Evolutionary conservation across 2,113 vertebrate species (phyloP), one percentile per base, ranked within the genome.

Genomic region (Baryphthengus martii): DNA sequence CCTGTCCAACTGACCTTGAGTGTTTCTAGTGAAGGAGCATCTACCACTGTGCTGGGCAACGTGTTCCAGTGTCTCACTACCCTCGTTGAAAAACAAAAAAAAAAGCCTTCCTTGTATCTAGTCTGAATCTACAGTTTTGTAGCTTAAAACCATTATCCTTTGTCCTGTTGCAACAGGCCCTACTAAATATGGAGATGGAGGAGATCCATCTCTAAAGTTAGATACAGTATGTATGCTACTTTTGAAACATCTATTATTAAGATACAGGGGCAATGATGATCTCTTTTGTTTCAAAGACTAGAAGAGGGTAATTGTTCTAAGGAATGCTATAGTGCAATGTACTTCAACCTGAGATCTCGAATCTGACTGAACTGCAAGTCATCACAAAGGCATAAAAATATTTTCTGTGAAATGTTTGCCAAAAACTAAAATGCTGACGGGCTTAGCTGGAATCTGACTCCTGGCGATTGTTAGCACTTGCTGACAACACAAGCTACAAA

Each of bases 371-470:
- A 81, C 50, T 86, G 52, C 65, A 50, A 90, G 87, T 61, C 67
- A 88, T 77, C 62, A 67, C 39, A 68, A 79, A 88, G 49, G 67
- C 0, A 3, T 94, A 77, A 93, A 89, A 95, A 68, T 52, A 67
- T 66, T 90, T 84, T 93, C 88, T 61, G n/a, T 59, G 77, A 72
- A 82, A 52, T 26, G 47, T 68, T 87, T 85, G 78, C 95, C 94
- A 93, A 61, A 88, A 93, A 2, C 58, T 31, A 7, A 82, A 96
- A 90, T 88, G 92, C 92, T 91, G 95, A 88, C 84, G 91, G 84
- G 73, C 68, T 71, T 85, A 91, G 82, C 85, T 79, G 88, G 77
- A 81, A 61, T 78, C 70, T 68, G 52, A 59, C 71, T 96, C 58
- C 84, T 85, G 85, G 65, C 89, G 77, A 52, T 94, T 81, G 70